A percentile compares a stretch with the other conserved stretches of the same genome.
Conservation (phyloP, 1,140 invertebrate species). For the Mizuhopecten yessoensis region DNA sequence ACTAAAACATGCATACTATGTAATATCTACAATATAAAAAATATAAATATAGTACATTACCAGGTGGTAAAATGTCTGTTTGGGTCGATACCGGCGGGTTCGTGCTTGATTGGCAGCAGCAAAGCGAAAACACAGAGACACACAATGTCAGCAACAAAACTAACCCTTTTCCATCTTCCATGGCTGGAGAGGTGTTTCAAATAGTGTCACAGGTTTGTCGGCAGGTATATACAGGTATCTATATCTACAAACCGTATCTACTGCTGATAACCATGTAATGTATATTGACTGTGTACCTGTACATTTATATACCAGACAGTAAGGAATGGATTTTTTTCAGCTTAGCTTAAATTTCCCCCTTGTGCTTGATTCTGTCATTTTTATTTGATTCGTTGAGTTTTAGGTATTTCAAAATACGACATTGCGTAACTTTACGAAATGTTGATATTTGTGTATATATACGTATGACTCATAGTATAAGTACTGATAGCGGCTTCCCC, state of each 20-base stretch:
- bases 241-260: neutral
- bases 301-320: neutral
- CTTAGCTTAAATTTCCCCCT: neutral
- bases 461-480: too few relatives aligned
- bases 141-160: neutral
- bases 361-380: neutral
- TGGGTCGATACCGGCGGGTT: neutral
- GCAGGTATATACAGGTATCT: neutral
- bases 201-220: neutral
- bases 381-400: neutral
- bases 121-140: neutral
- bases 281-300: too few relatives aligned
- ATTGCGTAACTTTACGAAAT: neutral
- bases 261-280: neutral
- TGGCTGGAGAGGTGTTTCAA: neutral
- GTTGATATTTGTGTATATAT: neutral
- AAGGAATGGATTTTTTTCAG: neutral
- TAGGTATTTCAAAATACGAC: neutral
- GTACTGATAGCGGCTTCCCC: neutral
- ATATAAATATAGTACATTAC: neutral
- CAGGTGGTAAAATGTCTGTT: neutral
- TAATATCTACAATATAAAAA: too few relatives aligned
- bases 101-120: neutral
- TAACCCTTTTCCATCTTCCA: neutral
- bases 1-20: neutral